Base-by-base conservation (phyloP, 2,888 invertebrate genomes). In the Helleia helle region DNA sequence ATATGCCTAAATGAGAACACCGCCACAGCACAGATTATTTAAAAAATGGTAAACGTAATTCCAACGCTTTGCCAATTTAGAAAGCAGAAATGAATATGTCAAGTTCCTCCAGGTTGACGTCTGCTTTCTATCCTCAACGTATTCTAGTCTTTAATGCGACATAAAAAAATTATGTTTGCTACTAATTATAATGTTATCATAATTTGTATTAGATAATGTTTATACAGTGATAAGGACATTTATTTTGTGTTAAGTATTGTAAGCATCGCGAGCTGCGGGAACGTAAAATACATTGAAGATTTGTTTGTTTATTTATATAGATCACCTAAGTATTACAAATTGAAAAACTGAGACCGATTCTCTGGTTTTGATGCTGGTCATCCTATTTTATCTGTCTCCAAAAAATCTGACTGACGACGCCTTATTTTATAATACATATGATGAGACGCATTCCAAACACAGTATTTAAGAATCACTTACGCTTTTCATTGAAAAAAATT, bases 111-210 rank as follows among this genome's bases (percentile, higher is more conserved):
- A 61, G 52, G 62, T 63, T 68, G 72, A 75, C 71, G 67, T 77
- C 77, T 83, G 83, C 79, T 80, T 74, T 74, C 74, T 79, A 71
- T 80, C 85, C 84, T 86, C 83, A 85, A 85, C 71, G 71, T 75
- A 80, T 85, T 84, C 85, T 85, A 85, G 85, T 85, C 85, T 75
- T 65, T 61, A 65, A 63, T 56, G 81, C 81, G 73, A 72, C 76
- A 70, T 76, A 71, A 68, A 34, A 59, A 48, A 59, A 68, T 71
- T 76, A 76, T 73, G 80, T 63, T 69, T 70, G 83, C 80, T 70
- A 74, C 67, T 84, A 83, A 77, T 70, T 79, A 49, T 79, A 77
- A 71, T 71, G 62, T 73, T 74, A 71, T 71, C 58, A 60, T 74
- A 76, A 75, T 62, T 62, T 56, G 59, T 63, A 58, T 61, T 62